Percentiles rank a stretch among this genome's conserved stretches.
Conservation (phyloP, 1,140 invertebrate species). For the Tribolium castaneum region DNA sequence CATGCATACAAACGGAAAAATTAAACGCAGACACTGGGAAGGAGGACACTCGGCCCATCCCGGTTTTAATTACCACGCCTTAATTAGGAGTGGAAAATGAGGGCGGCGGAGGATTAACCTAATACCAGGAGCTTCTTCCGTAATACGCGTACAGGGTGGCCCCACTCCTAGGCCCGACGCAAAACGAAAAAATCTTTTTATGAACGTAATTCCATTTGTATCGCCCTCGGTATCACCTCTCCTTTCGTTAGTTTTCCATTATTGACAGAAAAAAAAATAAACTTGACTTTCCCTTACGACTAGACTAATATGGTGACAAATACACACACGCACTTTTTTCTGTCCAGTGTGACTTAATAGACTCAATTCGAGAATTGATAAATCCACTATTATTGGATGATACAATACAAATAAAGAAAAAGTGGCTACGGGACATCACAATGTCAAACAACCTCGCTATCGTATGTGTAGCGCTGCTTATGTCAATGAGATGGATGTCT, state of each 20-base stretch:
- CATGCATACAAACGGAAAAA: slow-evolving; percentile 21
- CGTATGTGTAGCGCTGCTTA: background rate
- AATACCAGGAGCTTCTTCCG: background rate
- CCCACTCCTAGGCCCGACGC: too few species aligned
- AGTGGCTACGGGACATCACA: background rate
- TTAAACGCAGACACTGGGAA: background rate
- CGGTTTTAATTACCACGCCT: background rate
- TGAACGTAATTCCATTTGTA: too few species aligned
- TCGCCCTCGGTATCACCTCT: too few species aligned
- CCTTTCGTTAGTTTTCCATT: background rate
- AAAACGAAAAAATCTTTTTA: too few species aligned
- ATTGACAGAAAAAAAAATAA: too few species aligned
- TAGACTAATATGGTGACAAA: background rate
- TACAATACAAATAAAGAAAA: background rate
- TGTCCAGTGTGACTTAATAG: too few species aligned
- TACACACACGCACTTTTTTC: background rate
- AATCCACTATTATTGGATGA: background rate
- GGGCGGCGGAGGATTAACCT: background rate
- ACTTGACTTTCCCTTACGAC: background rate
- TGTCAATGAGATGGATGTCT: background rate
- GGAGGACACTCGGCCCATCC: background rate
- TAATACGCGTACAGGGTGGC: background rate
- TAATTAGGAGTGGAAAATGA: background rate
- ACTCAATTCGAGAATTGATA: background rate
- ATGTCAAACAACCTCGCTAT: too few species aligned